phyloP scores from a whole-genome alignment of 92 coral and sea anemone genomes.

The Phymanthus crucifer region DNA sequence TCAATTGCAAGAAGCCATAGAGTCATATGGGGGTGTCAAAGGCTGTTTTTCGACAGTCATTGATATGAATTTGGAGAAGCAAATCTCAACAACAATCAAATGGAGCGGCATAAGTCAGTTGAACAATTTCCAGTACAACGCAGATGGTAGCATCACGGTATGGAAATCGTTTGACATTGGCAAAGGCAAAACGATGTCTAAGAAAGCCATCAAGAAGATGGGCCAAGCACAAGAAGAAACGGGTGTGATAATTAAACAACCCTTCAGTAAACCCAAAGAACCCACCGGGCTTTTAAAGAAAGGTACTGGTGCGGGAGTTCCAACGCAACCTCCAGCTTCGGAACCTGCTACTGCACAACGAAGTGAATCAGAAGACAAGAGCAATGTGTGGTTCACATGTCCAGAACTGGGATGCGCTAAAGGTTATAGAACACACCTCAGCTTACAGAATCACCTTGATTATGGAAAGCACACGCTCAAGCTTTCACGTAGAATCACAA shows the following conservation, averaged over 20 bases:
- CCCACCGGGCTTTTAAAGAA: neutral
- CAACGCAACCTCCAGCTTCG: neutral
- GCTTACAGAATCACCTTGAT: conserved; percentile 43
- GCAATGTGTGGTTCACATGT: conserved; percentile 18
- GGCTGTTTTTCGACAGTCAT: neutral
- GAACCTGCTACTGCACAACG: neutral
- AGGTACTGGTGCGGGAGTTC: neutral
- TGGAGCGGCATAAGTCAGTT: no score
- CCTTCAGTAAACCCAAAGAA: neutral
- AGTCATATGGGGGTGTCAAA: neutral
- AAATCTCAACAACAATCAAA: neutral
- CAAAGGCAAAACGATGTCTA: no score
- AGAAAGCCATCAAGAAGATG: no score
- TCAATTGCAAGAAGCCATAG: neutral
- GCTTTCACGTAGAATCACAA: conserved; percentile 46
- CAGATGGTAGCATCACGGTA: no score
- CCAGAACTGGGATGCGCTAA: conserved; percentile 39
- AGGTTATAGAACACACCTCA: conserved; percentile 11
- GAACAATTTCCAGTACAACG: no score
- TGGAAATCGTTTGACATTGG: no score
- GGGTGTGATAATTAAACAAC: neutral
- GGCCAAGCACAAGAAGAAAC: no score
- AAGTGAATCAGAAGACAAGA: neutral
- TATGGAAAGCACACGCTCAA: conserved; percentile 29
- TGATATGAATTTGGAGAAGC: neutral